Percentiles rank a stretch among this genome's conserved stretches.
phyloP scores from a whole-genome alignment of 1,140 invertebrate species.

The Eciton burchellii region DNA sequence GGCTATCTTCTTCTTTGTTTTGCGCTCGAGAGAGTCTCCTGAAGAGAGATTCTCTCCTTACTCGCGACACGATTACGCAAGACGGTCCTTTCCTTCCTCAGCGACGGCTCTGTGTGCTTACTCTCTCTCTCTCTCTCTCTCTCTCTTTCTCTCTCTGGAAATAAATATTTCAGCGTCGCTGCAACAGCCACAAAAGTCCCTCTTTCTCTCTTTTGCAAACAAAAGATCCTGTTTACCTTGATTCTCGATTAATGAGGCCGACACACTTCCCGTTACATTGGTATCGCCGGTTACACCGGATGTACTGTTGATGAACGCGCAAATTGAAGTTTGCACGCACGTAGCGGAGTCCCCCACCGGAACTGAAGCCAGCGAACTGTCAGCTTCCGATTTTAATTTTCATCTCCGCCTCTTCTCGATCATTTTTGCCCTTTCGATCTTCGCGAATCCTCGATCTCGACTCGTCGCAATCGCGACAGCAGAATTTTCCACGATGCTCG shows the following conservation, averaged over 20 bases:
- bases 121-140: too few species aligned
- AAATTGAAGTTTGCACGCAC: conserved; percentile 16
- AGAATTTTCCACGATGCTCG: neutral
- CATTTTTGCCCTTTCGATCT: neutral
- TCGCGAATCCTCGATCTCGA: neutral
- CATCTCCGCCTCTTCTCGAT: neutral
- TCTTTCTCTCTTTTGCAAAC: conserved; percentile 14
- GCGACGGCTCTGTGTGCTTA: too few species aligned
- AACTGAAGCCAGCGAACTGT: neutral
- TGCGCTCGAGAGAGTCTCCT: too few species aligned
- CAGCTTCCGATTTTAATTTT: neutral
- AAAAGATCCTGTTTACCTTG: conserved; percentile 32
- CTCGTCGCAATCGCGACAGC: neutral
- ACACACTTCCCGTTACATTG: conserved; percentile 35
- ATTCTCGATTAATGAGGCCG: conserved; percentile 51
- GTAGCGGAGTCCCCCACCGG: conserved; percentile 10
- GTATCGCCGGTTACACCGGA: conserved; percentile 51
- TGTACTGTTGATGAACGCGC: conserved; percentile 40
- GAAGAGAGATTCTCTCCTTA: too few species aligned
- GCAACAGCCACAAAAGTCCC: neutral
- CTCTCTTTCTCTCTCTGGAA: too few species aligned
- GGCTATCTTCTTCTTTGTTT: too few species aligned
- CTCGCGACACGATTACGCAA: too few species aligned
- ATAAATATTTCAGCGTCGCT: too few species aligned
- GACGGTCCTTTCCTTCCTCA: too few species aligned